Evolutionary conservation across 1,140 invertebrate species (phyloP).

Genomic region (Drosophila mojavensis): DNA sequence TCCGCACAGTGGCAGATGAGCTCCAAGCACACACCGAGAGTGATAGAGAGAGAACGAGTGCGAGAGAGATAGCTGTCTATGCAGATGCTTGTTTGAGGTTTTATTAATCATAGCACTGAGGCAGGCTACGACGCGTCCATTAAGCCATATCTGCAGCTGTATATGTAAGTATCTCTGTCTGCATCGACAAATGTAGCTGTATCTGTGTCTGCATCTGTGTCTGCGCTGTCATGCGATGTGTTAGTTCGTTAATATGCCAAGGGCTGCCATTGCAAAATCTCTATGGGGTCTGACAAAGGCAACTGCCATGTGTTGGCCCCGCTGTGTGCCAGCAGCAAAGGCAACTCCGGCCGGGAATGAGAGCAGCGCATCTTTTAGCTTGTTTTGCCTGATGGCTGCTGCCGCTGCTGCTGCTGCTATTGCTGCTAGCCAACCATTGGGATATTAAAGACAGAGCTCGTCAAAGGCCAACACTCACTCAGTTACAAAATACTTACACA

Average conservation of each 20-base stretch:
- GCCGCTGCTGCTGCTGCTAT: not conserved
- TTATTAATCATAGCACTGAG: conserved; percentile 54
- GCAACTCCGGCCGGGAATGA: conserved; percentile 17
- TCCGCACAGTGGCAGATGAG: conserved; percentile 24
- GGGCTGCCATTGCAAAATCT: conserved; percentile 48
- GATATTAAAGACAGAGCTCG: conserved; percentile 46
- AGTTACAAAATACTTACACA: conserved; percentile 6
- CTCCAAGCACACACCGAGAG: conserved; percentile 18
- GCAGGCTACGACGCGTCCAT: conserved; percentile 30
- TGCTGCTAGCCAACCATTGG: conserved; percentile 29
- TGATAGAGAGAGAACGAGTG: not conserved
- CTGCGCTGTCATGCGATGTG: conserved; percentile 40
- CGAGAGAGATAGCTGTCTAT: conserved; percentile 10
- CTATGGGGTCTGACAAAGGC: conserved; percentile 40
- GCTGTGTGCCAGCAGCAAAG: conserved; percentile 4
- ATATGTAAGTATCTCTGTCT: not conserved
- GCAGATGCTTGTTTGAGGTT: conserved; percentile 50
- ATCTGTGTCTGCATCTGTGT: conserved; percentile 11
- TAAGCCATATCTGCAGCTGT: conserved; percentile 12
- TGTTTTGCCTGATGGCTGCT: conserved; percentile 18
- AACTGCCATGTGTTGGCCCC: conserved; percentile 24
- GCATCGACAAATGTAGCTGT: conserved; percentile 10
- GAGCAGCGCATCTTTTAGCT: conserved; percentile 5
- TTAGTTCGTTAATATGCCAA: conserved; percentile 56
- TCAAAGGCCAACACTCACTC: conserved; percentile 23